Evolutionary conservation across 2,113 vertebrate genomes (phyloP), one percentile per base, ranked within the genome.

Genomic region (Jacana jacana): DNA sequence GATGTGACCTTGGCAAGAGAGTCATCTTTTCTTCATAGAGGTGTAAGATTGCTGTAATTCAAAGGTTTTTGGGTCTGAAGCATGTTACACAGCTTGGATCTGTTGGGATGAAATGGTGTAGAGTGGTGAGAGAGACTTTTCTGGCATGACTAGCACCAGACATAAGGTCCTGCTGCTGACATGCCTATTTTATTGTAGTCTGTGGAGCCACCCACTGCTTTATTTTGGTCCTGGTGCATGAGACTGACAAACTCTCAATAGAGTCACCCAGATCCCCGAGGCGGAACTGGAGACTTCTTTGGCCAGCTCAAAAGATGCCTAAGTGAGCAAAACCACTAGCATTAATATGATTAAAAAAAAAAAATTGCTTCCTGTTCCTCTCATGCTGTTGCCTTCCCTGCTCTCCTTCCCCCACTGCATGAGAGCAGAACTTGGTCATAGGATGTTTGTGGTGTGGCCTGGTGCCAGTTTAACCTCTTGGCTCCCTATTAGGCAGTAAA

Each of bases 401-500:
- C 15, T 69, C 14, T 85, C 0, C 1, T 81, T 90, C n/a, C 20
- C 5, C 23, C 28, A 4, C 58, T 51, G 17, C 63, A 13, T 54
- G 58, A 54, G 57, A 89, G 72, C 57, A 85, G 88, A 94, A 79
- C 18, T 81, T 88, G 88, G 75, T 87, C 75, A 63, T 76, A 79
- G 88, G 78, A 92, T 91, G 80, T 89, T 80, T 92, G 84, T 91
- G 93, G 69, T 85, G 57, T 93, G 94, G 78, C 86, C 75, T 78
- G 61, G 35, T 3, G 49, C 84, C 81, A 88, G 58, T 87, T 78
- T 66, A 83, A 82, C 90, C 86, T 91, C 65, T 92, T 88, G 71
- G 11, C 91, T 97, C 81, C 81, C 79, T 89, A n/a, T 89, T 93
- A 79, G 86, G 79, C 84, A 78, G n/a, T 77, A 77, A 93, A 92